A percentile compares a stretch with the other conserved stretches of the same genome.
Evolutionary conservation across 1,140 invertebrate species (phyloP).

Genomic region (Drosophila melanica): DNA sequence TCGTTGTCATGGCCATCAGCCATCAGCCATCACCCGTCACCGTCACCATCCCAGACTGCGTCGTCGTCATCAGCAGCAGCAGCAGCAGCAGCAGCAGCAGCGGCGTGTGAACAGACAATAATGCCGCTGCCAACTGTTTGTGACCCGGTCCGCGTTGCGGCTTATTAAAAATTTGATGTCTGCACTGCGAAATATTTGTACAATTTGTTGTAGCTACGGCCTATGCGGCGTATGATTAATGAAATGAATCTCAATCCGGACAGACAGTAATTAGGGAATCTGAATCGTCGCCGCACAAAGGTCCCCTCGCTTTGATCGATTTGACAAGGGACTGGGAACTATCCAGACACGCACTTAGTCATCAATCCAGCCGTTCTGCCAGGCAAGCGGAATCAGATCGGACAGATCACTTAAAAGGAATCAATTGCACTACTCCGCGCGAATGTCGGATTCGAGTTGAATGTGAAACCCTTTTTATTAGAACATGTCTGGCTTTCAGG

Average conservation of each 20-base stretch:
- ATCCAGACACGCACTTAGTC: slow-evolving; percentile 33
- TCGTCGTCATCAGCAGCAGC: not conserved
- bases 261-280: slow-evolving; percentile 70
- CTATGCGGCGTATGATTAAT: slow-evolving; percentile 63
- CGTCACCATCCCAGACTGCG: not conserved
- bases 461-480: not conserved
- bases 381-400: not conserved
- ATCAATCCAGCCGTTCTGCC: slow-evolving; percentile 9
- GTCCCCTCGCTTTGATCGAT: not conserved
- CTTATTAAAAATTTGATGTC: slow-evolving; percentile 27
- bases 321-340: slow-evolving; percentile 10
- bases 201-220: slow-evolving; percentile 20
- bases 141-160: not conserved
- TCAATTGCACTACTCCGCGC: slow-evolving; percentile 4
- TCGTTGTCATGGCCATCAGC: slow-evolving; percentile 41
- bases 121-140: slow-evolving; percentile 32
- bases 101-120: slow-evolving; percentile 65
- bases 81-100: slow-evolving; percentile 20
- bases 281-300: slow-evolving; percentile 34
- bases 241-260: slow-evolving; percentile 44
- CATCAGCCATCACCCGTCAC: slow-evolving; percentile 10
- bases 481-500: not conserved
- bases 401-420: not conserved
- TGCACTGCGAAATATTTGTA: slow-evolving; percentile 26
- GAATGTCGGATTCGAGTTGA: not conserved